Evolutionary conservation across 2,797 vertebrate species (phyloP).

Genomic region (Hippocampus kuda): DNA sequence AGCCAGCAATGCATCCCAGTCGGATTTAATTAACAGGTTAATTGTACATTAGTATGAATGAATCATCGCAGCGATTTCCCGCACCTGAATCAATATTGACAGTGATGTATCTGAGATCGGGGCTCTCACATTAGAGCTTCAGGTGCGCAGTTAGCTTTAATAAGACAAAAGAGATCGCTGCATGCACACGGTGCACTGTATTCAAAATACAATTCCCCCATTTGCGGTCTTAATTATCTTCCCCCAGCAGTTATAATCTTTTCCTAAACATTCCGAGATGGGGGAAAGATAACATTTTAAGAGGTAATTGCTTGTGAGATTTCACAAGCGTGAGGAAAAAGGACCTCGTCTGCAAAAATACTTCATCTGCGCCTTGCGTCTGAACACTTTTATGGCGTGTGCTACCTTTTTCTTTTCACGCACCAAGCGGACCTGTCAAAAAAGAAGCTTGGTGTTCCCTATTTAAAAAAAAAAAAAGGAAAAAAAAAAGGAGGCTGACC

Average conservation of each 20-base stretch:
- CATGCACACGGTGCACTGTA: conserved; percentile 24
- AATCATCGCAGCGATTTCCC: conserved; percentile 5
- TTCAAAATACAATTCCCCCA: conserved; percentile 42
- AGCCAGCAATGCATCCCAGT: neutral
- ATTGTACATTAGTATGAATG: conserved; percentile 20
- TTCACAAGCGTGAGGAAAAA: conserved; percentile 39
- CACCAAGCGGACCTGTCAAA: conserved; percentile 36
- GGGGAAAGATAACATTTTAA: conserved; percentile 50
- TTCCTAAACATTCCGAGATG: conserved; percentile 55
- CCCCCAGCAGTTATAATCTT: conserved; percentile 51
- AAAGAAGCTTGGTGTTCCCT: conserved; percentile 28
- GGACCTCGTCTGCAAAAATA: conserved; percentile 44
- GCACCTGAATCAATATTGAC: conserved; percentile 7
- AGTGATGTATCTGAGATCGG: conserved; percentile 29
- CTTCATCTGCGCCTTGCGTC: conserved; percentile 18
- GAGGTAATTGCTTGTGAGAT: conserved; percentile 54
- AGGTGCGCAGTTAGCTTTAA: conserved; percentile 33
- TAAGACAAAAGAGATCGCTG: conserved; percentile 22
- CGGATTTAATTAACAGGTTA: conserved; percentile 11
- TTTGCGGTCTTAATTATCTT: conserved; percentile 56
- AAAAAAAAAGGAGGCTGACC: conserved; percentile 33
- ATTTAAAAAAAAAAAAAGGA: conserved; percentile 5
- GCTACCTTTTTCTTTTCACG: conserved; percentile 7
- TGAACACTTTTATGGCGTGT: neutral
- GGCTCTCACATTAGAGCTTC: conserved; percentile 29